Evolutionary conservation across 2,113 vertebrate species (phyloP).

Genomic region (Orientallactaga bullata): DNA sequence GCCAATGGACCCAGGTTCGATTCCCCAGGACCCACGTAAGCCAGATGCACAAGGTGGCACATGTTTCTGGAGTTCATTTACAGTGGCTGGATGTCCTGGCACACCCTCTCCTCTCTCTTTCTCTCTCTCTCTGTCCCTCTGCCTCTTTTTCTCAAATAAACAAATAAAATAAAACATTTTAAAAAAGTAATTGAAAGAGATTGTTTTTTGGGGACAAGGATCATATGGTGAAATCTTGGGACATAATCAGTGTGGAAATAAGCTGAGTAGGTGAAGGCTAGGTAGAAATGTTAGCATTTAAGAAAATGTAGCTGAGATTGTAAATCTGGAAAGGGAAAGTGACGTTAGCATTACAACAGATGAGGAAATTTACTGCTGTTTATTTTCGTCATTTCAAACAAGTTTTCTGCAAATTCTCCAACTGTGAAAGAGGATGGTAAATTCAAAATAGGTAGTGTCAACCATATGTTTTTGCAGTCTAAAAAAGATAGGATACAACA

Average conservation of each 20-base stretch:
- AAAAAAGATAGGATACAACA: not conserved
- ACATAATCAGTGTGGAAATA: slow-evolving; percentile 28
- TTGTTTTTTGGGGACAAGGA: slow-evolving; percentile 15
- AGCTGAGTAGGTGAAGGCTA: slow-evolving; percentile 5
- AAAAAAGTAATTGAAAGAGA: slow-evolving; percentile 41
- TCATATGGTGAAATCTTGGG: slow-evolving; percentile 37
- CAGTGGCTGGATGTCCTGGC: no score
- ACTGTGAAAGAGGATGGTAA: slow-evolving; percentile 12
- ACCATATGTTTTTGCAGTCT: not conserved
- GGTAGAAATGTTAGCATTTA: slow-evolving; percentile 24
- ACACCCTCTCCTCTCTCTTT: no score
- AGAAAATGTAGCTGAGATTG: slow-evolving; percentile 40
- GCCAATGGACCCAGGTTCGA: no score
- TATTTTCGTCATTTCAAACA: slow-evolving; percentile 49
- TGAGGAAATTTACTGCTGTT: slow-evolving; percentile 35
- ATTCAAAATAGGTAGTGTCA: slow-evolving; percentile 42
- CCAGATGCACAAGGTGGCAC: no score
- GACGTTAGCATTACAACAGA: slow-evolving; percentile 51
- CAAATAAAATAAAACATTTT: no score
- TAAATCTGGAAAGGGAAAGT: slow-evolving; percentile 34
- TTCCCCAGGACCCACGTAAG: no score
- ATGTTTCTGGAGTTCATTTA: no score
- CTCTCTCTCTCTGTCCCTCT: no score
- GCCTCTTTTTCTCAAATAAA: no score
- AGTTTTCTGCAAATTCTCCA: slow-evolving; percentile 35